Evolutionary conservation across 1,140 invertebrate genomes (phyloP).

Genomic region (Meloidogyne exigua): DNA sequence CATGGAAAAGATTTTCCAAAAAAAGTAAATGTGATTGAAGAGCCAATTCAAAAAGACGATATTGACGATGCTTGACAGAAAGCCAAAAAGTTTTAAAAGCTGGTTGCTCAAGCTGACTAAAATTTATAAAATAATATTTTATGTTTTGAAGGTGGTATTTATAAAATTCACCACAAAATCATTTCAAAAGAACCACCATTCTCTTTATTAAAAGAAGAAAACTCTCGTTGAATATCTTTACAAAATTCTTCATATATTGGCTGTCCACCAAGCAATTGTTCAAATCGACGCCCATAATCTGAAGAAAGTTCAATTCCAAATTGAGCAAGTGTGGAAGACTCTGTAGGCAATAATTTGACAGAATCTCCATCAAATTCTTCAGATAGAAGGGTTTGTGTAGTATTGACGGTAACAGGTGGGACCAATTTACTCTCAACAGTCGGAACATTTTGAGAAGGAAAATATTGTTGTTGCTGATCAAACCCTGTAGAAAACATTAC

Average conservation of each 20-base stretch:
- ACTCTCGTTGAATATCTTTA: neutral
- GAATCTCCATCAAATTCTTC: slow-evolving; percentile 17
- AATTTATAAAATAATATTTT: neutral
- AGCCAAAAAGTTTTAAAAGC: slow-evolving; percentile 28
- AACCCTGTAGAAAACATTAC: neutral
- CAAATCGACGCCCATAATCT: slow-evolving; percentile 15
- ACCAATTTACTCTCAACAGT: neutral
- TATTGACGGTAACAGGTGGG: neutral
- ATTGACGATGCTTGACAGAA: slow-evolving; percentile 33
- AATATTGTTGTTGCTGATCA: slow-evolving; percentile 8
- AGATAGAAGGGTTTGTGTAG: slow-evolving; percentile 10
- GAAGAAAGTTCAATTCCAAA: slow-evolving; percentile 28
- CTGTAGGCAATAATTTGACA: slow-evolving; percentile 13
- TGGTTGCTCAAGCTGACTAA: slow-evolving; percentile 25
- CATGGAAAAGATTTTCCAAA: slow-evolving; percentile 18
- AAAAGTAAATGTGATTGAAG: slow-evolving; percentile 32
- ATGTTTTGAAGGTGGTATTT: no score
- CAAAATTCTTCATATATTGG: slow-evolving; percentile 19
- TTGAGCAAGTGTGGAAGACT: slow-evolving; percentile 9
- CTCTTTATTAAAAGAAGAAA: slow-evolving; percentile 12
- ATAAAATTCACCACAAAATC: slow-evolving; percentile 13
- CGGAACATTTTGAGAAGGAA: neutral
- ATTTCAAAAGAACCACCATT: slow-evolving; percentile 11
- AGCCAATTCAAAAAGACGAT: slow-evolving; percentile 36
- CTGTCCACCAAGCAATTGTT: slow-evolving; percentile 1